Evolutionary conservation across 2,113 vertebrate genomes (phyloP), one percentile per base, ranked within the genome.

Genomic region (Sigmodon hispidus): DNA sequence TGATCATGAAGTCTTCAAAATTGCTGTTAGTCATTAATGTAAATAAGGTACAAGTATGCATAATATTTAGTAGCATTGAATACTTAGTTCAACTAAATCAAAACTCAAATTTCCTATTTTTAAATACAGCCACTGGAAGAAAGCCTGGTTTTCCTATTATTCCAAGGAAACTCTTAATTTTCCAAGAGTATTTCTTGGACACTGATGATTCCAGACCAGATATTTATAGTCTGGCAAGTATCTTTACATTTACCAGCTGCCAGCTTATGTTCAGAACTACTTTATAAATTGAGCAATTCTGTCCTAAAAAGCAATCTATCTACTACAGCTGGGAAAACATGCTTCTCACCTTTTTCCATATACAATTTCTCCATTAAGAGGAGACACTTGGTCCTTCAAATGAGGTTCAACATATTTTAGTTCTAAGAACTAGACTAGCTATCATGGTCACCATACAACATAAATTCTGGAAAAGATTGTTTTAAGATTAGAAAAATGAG

Each of bases 201-300:
- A 88, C 79, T 90, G 29, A 61, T 7, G 10, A 69, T 52, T 94
- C 84, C 77, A 94, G 40, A 91, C 29, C 45, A 96, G 89, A 87
- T 91, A 94, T 96, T 96, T 96, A 97, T 80, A 88, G 61, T 91
- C 86, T 94, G 94, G 96, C 94, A 89, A 91, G 92, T n/a, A 61
- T 8, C 57, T 72, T 77, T 77, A 93, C 77, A 91, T 63, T 59
- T 79, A 36, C 65, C 61, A 85, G 90, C 85, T 90, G 81, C 88
- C 90, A 96, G 72, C 76, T 93, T 52, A 81, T 63, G 84, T 61
- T 88, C 65, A 69, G 75, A 77, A 95, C 45, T 67, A 70, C 80
- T 77, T 94, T 52, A 24, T 36, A 67, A 73, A 73, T 69, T 81
- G 72, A 65, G 67, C 80, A 94, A 81, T 94, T 91, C 84, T 59